Percentiles rank a stretch among this genome's conserved stretches.
phyloP scores from a whole-genome alignment of 2,113 vertebrate species.

The Aegotheles bennettii region DNA sequence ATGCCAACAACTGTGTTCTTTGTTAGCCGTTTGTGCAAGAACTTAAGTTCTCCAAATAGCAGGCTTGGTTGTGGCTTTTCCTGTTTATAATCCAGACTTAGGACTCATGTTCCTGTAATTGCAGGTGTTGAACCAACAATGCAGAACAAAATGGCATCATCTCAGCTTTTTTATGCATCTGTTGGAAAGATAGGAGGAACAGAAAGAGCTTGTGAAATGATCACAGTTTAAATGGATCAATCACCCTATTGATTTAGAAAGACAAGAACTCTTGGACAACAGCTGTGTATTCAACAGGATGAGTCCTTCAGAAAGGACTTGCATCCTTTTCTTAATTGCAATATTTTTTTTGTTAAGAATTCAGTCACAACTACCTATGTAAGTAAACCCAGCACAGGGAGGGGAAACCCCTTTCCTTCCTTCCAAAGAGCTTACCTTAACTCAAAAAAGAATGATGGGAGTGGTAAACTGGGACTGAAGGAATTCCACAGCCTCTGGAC shows the following conservation, averaged over 20 bases:
- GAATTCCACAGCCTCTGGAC: conserved; percentile 80
- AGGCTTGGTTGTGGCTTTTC: not conserved
- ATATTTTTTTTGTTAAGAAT: not conserved
- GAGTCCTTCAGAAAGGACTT: not conserved
- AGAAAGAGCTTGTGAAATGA: not conserved
- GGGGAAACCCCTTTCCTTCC: not conserved
- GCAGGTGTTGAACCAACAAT: not conserved
- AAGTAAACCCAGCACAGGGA: not conserved
- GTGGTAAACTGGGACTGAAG: conserved; percentile 79
- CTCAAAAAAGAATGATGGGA: conserved; percentile 69
- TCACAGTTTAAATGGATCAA: not conserved
- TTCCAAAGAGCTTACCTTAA: conserved; percentile 41
- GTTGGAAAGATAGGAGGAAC: not conserved
- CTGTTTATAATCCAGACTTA: not conserved
- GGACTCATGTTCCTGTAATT: not conserved
- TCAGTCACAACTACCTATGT: not conserved
- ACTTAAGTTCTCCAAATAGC: not conserved
- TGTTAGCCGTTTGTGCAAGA: not conserved
- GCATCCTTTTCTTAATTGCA: not conserved
- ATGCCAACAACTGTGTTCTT: not conserved
- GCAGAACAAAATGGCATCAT: not conserved
- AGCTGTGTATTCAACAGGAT: not conserved
- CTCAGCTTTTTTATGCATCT: not conserved
- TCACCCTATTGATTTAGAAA: not conserved
- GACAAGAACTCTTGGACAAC: not conserved